Evolutionary conservation across 2,888 invertebrate species (phyloP), one percentile per base, ranked within the genome.

Genomic region (Emesis furor): DNA sequence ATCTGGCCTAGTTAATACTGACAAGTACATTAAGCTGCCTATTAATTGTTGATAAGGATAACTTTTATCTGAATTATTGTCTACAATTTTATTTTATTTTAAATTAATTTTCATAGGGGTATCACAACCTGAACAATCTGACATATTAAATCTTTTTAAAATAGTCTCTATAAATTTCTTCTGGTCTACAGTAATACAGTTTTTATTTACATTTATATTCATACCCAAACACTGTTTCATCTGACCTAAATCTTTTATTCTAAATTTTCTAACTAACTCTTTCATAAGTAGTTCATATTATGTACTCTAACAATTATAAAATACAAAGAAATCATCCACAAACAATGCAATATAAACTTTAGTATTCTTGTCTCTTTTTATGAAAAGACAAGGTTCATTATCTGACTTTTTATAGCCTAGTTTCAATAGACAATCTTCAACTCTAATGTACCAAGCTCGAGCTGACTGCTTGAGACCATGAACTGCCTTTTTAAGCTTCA

Each of bases 381-480:
- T 3, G 24, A 32, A 62, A 3, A 76, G 8, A 74, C 79, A 69
- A 32, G 74, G 74, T 79, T 74, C 79, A 73, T 73, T 62, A n/a
- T 69, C 32, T 17, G 76, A 85, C 35, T 82, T 87, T 77, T 72
- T 79, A 79, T 76, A 89, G 5, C 76, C 84, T 82, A 72, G 10
- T 17, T 35, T 39, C 67, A 42, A 51, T 17, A 89, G 83, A 83
- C 76, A 81, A 72, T 81, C 81, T 37, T 79, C 62, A 8, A 79
- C 71, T 42, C 72, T 39, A 42, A 24, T 24, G 10, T 80, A 65
- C 80, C 80, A 80, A 12, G 73, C 42, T 30, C 79, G 81, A 32
- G 84, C 79, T 35, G 87, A 84, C 51, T 88, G 85, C 35, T 86
- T 87, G 1, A 86, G 62, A 0, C 84, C 85, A 83, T 86, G 87